Conservation (phyloP, 2,113 vertebrate species). For the Phaethon lepturus region DNA sequence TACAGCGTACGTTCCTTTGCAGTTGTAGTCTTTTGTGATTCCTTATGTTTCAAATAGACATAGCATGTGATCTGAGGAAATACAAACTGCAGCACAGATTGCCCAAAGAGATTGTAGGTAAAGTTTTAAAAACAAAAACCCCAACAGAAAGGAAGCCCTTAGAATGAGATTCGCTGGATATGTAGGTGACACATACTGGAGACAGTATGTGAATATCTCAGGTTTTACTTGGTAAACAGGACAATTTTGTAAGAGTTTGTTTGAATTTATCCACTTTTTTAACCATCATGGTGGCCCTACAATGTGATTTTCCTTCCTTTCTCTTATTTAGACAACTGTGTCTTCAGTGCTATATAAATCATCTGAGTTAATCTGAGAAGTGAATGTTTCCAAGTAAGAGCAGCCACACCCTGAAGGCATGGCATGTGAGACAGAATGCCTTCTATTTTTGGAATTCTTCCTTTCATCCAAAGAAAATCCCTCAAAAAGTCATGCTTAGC, state of each 20-base stretch:
- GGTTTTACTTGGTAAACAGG: conserved; percentile 7
- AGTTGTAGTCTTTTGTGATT: background rate
- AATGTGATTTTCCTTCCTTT: conserved; percentile 13
- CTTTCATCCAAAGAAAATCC: conserved; percentile 71
- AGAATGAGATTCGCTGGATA: background rate
- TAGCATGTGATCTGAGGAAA: background rate
- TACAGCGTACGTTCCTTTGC: background rate
- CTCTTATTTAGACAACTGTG: conserved; percentile 37
- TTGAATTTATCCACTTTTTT: conserved; percentile 43
- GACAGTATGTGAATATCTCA: background rate
- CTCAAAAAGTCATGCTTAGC: conserved; percentile 71
- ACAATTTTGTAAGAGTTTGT: background rate
- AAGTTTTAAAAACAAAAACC: background rate
- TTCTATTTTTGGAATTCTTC: conserved; percentile 64
- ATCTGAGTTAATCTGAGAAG: conserved; percentile 57
- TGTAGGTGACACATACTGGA: background rate
- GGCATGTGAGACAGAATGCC: conserved; percentile 70
- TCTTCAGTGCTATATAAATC: conserved; percentile 59
- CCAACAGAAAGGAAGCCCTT: background rate
- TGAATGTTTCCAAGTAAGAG: conserved; percentile 61
- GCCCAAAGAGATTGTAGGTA: background rate
- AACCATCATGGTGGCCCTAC: conserved; percentile 40
- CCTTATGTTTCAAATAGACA: background rate
- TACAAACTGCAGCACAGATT: background rate
- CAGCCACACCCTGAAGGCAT: conserved; percentile 63